Evolutionary conservation across 2,888 invertebrate genomes (phyloP).

Genomic region (Stenotaenia linearis): DNA sequence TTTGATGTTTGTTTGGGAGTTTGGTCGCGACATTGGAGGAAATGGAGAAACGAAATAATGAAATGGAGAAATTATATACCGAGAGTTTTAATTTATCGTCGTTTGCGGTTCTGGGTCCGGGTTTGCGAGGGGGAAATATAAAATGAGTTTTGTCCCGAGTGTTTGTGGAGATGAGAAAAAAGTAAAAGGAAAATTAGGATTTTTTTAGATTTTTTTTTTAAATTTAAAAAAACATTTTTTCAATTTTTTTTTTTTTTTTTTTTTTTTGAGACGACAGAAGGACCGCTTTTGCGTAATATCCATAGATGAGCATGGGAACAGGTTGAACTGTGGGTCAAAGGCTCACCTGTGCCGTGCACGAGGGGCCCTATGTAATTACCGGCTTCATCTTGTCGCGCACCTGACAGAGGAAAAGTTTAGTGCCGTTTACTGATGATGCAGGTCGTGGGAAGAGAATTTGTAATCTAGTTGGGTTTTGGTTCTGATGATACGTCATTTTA

Average conservation of each 20-base stretch:
- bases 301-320: not conserved
- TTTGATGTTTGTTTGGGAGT: not conserved
- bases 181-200: too few species aligned
- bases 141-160: not conserved
- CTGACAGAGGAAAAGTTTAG: slow-evolving; percentile 8
- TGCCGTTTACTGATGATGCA: slow-evolving; percentile 15
- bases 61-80: not conserved
- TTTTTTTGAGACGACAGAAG: not conserved
- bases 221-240: too few species aligned
- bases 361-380: not conserved
- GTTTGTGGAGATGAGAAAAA: too few species aligned
- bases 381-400: not conserved
- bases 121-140: not conserved
- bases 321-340: not conserved
- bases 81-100: not conserved
- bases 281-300: not conserved
- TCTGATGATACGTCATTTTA: not conserved
- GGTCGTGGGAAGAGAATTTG: not conserved
- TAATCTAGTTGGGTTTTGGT: not conserved
- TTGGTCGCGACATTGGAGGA: not conserved
- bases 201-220: too few species aligned
- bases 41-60: too few species aligned
- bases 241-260: too few species aligned
- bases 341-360: not conserved
- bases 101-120: not conserved